Evolutionary conservation across 2,797 vertebrate genomes (phyloP).

Genomic region (Melanogrammus aeglefinus): DNA sequence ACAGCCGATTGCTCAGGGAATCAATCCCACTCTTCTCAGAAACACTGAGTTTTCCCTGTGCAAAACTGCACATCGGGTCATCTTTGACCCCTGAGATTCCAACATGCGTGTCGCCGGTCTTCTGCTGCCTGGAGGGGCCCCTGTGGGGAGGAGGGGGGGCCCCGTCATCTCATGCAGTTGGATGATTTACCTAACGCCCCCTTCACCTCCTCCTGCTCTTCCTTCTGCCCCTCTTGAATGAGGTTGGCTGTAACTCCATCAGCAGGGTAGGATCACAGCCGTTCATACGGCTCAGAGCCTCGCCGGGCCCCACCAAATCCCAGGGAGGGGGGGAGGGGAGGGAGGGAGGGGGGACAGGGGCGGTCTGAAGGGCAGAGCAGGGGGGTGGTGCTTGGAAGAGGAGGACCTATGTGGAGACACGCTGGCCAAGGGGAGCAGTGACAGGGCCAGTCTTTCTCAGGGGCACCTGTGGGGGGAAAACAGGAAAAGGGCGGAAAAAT

Average conservation of each 20-base stretch:
- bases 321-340: conserved; percentile 13
- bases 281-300: not conserved
- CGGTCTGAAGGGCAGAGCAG: not conserved
- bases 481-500: not conserved
- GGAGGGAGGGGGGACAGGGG: not conserved
- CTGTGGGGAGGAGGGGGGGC: not conserved
- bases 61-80: not conserved
- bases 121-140: not conserved
- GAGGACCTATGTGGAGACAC: not conserved
- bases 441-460: conserved; percentile 51
- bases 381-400: not conserved
- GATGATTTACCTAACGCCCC: not conserved
- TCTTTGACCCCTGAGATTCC: not conserved
- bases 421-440: conserved; percentile 44
- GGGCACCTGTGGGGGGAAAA: conserved; percentile 56
- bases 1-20: not conserved
- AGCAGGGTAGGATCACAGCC: not conserved
- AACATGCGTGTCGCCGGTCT: not conserved
- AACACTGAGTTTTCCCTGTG: not conserved
- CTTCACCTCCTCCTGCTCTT: not conserved
- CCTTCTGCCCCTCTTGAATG: not conserved
- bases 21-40: too few relatives aligned
- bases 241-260: not conserved
- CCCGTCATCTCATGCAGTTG: not conserved
- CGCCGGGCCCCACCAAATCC: not conserved